Evolutionary conservation across 1,140 invertebrate genomes (phyloP).

Genomic region (Laodelphax striatellus): DNA sequence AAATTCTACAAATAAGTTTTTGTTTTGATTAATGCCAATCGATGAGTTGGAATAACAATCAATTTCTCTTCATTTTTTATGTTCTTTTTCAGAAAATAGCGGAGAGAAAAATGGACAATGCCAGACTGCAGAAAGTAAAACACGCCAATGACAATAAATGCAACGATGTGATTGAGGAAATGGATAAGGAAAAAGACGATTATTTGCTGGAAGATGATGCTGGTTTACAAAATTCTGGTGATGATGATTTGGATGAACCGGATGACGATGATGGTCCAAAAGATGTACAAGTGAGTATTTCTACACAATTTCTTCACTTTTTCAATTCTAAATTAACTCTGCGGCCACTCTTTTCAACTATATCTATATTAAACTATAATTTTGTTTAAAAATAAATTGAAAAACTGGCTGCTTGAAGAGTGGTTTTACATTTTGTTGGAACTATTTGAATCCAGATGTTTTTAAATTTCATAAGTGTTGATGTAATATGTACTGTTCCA

Average conservation of each 20-base stretch:
- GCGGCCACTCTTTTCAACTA: too few species aligned
- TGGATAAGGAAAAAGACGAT: conserved; percentile 17
- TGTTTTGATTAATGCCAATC: too few species aligned
- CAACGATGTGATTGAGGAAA: conserved; percentile 33
- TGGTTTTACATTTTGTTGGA: too few species aligned
- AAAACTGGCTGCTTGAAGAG: too few species aligned
- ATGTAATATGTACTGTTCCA: too few species aligned
- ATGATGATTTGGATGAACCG: conserved; percentile 31
- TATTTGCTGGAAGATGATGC: conserved; percentile 34
- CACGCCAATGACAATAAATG: conserved; percentile 18
- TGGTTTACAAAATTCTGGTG: conserved; percentile 34
- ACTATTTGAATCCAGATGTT: too few species aligned
- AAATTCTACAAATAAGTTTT: too few species aligned
- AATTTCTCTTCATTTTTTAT: conserved; percentile 11
- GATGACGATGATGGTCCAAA: conserved; percentile 35
- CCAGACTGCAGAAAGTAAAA: conserved; percentile 26
- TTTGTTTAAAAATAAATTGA: too few species aligned
- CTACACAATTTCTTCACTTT: background rate
- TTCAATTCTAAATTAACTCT: too few species aligned
- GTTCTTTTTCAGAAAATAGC: conserved; percentile 28
- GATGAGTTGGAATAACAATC: too few species aligned
- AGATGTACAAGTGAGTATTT: conserved; percentile 23
- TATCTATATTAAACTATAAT: too few species aligned
- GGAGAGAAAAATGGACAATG: conserved; percentile 40
- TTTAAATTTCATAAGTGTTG: too few species aligned